Base-by-base conservation (phyloP, 2,888 invertebrate species). In the Mellilla xanthometata region DNA sequence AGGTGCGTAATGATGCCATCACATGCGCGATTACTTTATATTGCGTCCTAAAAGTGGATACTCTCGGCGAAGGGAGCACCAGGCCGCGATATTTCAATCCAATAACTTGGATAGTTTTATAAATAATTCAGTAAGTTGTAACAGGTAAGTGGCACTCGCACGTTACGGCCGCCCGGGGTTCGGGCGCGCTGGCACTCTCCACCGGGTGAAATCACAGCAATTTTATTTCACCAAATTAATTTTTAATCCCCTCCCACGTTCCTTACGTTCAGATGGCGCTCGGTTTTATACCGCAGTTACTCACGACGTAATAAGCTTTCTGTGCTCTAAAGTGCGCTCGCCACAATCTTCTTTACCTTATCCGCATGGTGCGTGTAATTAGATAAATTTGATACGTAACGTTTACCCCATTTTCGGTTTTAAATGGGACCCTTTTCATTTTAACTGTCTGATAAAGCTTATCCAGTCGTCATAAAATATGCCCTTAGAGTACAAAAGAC, bases 51-150 rank as follows among this genome's bases (percentile, higher is more conserved):
- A 60, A 57, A 68, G 72, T 74, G 68, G 59, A 67, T 53, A 66
- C 73, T 73, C 69, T 76, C 67, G 61, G 57, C 41, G 49, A 60
- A 71, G 68, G 62, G 73, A 71, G 64, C 63, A 48, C 57, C 58
- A 60, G 59, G 65, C 65, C 60, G 63, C 67, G 65, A 76, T 84
- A 81, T 84, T 81, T 79, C 81, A 81, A 84, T 85, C 84, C 81
- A 83, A 83, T 84, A 84, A 81, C 76, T 75, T 60, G 72, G 80
- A 81, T 83, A 86, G 82, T 85, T 75, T 76, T 68, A 83, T 89
- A 83, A 87, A 89, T 86, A 82, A 87, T 89, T 86, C 84, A 87
- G 73, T 72, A 74, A 77, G 78, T 75, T 81, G 84, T 85, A 84
- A 84, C 85, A 77, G 80, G 84, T 87, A 88, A 88, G 86, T 83